Base-by-base conservation (phyloP, 2,888 invertebrate genomes). In the Melieria crassipennis region DNA sequence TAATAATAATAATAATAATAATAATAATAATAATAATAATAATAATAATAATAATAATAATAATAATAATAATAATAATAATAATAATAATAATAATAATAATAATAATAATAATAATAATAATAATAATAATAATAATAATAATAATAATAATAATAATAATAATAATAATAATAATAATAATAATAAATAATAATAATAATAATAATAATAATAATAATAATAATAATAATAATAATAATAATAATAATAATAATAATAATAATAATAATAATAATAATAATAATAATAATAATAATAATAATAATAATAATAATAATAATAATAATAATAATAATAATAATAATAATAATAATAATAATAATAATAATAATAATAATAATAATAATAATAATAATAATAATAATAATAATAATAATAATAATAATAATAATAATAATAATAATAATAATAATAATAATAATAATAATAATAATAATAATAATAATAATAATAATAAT, bases 1-100 rank as follows among this genome's bases (percentile, higher is more conserved):
- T 57, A 57, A 57, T 57, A 57, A 57, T 57, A 57, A 57, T 57
- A 57, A 57, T 57, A 57, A 57, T 57, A 57, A 57, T 57, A 57
- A 57, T 57, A 57, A 57, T 57, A 57, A 57, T 57, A 57, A 57
- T 57, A 57, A 57, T 57, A 57, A 57, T 57, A 57, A 57, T 57
- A 57, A 57, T 57, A 57, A 57, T 57, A 57, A 57, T 57, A 57
- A 57, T 57, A 57, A 57, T 57, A 57, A 57, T 57, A 57, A 57
- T 57, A 57, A 57, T 57, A 57, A 57, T 57, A 57, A 57, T 57
- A 57, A 57, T 57, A 57, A 57, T 57, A 57, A 57, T 57, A 57
- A 57, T 57, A 57, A 57, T 57, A 57, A 57, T 57, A 57, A 57
- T 57, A 57, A 57, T 57, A 57, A 57, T 57, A 57, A 57, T 57